Evolutionary conservation across 2,797 vertebrate species (phyloP), one percentile per base, ranked within the genome.

Genomic region (Peromyscus aztecus): DNA sequence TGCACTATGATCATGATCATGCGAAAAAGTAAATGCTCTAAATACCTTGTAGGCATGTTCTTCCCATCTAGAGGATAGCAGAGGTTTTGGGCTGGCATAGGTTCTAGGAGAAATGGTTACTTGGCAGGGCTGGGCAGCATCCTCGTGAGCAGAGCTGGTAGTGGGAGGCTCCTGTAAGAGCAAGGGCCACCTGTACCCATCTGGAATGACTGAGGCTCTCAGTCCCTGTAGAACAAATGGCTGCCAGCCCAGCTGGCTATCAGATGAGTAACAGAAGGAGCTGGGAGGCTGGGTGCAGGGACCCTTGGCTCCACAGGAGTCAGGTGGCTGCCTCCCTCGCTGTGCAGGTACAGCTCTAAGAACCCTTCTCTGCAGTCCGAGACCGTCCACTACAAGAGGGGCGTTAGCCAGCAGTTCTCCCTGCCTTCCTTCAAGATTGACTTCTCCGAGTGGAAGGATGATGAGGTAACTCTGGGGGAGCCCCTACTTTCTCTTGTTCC

Each of bases 331-430:
- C 46, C 75, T 37, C 94, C 46, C 75, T 37, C 93, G 90, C 59
- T 3, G 29, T 61, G 92, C 97, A 99, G 99, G 96, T 99, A 99
- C 98, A 99, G 99, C 97, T 99, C 99, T 78, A 99, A 99, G 98
- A 99, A 98, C 97, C 98, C 99, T 12, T 98, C 98, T 0, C 97
- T 99, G 98, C 99, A 99, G 77, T 99, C 99, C 0, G 99, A 99
- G 98, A 99, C 99, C 0, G 99, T 99, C 31, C 99, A 99, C 97
- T 99, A 99, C 98, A 99, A 99, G 98, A 98, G 99, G 86, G 99
- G 99, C 9, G 99, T 99, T 91, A 99, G 99, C 99, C 99, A 99
- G 98, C 99, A 99, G 92, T 99, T 99, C 98, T 99, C 99, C 52
- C 98, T 99, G 99, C 99, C 99, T 0, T 99, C 99, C 91, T 99